Percentiles rank a stretch among this genome's conserved stretches.
These are phyloP conservation scores for Cremastobaeus sp. DNA, from an alignment of 2,888 invertebrate genomes.

Conservation along the genomic window DNA sequence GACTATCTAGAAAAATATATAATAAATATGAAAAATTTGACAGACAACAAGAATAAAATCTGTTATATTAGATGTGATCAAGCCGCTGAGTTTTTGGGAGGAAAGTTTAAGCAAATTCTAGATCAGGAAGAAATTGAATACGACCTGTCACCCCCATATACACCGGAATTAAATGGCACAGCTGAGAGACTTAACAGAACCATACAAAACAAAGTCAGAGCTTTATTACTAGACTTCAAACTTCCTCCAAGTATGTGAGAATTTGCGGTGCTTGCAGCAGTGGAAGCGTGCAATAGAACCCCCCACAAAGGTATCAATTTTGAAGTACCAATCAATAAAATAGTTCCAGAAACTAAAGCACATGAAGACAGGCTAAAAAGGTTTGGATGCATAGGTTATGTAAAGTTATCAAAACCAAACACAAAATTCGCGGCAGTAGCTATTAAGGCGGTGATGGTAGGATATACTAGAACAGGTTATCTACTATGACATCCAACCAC, in stretches of 20 bases:
- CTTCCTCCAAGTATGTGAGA: constrained; percentile 2
- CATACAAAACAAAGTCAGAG: constrained; percentile 10
- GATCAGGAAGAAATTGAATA: too few species aligned
- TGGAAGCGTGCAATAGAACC: too few species aligned
- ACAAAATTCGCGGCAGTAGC: not conserved
- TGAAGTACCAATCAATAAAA: not conserved
- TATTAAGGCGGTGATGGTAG: not conserved
- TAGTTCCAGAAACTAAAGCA: not conserved
- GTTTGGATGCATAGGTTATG: not conserved
- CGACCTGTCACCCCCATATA: too few species aligned
- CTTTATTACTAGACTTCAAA: not conserved
- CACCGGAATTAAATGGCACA: too few species aligned
- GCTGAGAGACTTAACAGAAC: constrained; percentile 7
- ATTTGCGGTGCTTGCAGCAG: not conserved
- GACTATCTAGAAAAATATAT: too few species aligned
- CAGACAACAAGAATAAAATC: too few species aligned
- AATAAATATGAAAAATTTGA: too few species aligned
- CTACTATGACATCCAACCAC: constrained; percentile 46
- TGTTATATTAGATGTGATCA: too few species aligned
- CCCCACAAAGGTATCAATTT: not conserved
- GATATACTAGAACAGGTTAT: constrained; percentile 29
- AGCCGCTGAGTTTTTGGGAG: too few species aligned
- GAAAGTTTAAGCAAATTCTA: too few species aligned
- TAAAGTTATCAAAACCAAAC: not conserved
- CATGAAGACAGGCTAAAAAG: not conserved